A percentile compares a stretch with the other conserved stretches of the same genome.
These are phyloP conservation scores for Phacellophora camtschatica DNA, from an alignment of 30 jellyfish, hydroid and myxozoan species.

Conservation along the genomic window DNA sequence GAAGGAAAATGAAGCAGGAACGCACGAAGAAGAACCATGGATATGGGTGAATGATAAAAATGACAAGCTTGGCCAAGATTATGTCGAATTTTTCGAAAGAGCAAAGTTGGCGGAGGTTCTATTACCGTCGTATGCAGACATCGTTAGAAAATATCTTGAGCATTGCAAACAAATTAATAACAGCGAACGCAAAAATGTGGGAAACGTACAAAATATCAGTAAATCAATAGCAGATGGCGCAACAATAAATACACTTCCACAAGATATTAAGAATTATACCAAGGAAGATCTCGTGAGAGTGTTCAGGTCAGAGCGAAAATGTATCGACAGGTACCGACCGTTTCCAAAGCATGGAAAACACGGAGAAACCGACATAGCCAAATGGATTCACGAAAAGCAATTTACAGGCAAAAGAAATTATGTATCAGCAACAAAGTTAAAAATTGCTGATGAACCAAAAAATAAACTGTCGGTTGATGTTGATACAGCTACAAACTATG, in stretches of 20 bases:
- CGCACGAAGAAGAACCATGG: constrained; percentile 14
- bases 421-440: background rate
- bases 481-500: background rate
- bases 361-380: constrained; percentile 6
- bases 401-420: background rate
- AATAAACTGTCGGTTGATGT: background rate
- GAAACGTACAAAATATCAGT: background rate
- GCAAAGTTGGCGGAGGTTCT: background rate
- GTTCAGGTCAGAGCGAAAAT: constrained; percentile 23
- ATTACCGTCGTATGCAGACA: constrained; percentile 49
- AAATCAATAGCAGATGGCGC: constrained; percentile 2
- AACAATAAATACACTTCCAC: background rate
- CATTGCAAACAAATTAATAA: constrained; percentile 4
- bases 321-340: constrained; percentile 34
- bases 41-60: constrained; percentile 47
- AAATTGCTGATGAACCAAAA: background rate
- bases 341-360: constrained; percentile 35
- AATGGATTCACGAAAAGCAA: background rate
- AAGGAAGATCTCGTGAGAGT: background rate
- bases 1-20: background rate
- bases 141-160: constrained; percentile 39
- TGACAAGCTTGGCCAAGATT: constrained; percentile 26
- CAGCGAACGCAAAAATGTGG: background rate
- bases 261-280: background rate
- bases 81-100: constrained; percentile 45